Evolutionary conservation across 2,888 invertebrate species (phyloP).

Genomic region (Lasioglossum lativentre): DNA sequence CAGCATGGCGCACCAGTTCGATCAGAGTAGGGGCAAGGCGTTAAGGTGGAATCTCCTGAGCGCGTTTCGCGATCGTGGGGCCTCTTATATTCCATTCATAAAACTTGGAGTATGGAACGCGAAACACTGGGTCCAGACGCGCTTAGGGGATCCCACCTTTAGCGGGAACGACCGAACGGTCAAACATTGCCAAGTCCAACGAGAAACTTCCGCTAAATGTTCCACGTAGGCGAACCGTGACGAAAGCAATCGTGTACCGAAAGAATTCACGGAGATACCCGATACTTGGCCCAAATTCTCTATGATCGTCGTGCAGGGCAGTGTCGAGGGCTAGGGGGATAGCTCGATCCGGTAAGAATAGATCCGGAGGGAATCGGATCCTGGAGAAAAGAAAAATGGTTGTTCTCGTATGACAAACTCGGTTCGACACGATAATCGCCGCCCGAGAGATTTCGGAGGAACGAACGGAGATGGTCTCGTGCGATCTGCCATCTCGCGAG

Average conservation of each 20-base stretch:
- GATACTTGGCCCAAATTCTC: not conserved
- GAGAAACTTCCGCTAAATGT: not conserved
- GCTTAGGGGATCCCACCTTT: too few relatives aligned
- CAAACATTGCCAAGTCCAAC: not conserved
- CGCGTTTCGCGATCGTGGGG: too few relatives aligned
- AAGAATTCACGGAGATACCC: not conserved
- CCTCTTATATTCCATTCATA: too few relatives aligned
- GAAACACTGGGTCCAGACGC: too few relatives aligned
- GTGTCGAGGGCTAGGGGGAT: not conserved
- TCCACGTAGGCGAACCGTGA: not conserved
- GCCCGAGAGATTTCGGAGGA: not conserved
- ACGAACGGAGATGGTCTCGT: not conserved
- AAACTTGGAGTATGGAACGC: too few relatives aligned
- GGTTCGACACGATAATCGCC: not conserved
- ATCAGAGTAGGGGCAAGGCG: not conserved
- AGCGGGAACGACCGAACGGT: not conserved
- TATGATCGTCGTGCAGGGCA: not conserved
- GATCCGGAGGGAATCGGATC: not conserved
- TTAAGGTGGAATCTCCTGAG: too few relatives aligned
- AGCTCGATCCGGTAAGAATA: not conserved
- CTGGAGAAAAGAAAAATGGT: not conserved
- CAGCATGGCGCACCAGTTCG: constrained; percentile 2
- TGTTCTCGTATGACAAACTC: not conserved
- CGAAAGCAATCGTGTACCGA: not conserved
- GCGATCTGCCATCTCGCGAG: not conserved